These are phyloP conservation scores for Aspidoscelis tigris DNA, from an alignment of 2,113 vertebrate species.

Conservation along the genomic window DNA sequence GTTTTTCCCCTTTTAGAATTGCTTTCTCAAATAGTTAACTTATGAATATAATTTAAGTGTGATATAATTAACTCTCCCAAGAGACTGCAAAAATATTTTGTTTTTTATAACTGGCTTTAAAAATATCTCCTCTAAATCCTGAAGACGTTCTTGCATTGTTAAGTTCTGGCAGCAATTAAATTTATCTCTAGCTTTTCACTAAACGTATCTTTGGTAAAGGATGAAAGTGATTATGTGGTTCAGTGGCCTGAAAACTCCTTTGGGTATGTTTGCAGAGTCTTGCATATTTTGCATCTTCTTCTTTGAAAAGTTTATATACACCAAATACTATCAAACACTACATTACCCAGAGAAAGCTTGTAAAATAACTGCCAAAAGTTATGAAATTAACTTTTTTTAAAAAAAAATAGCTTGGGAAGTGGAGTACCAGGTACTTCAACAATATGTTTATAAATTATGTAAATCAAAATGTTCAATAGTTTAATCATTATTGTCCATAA, in stretches of 20 bases:
- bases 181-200: slow-evolving; percentile 63
- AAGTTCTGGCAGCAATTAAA: slow-evolving; percentile 62
- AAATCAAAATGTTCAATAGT: neutral
- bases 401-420: neutral
- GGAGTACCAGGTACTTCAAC: neutral
- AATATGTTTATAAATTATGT: neutral
- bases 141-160: slow-evolving; percentile 63
- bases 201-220: slow-evolving; percentile 57
- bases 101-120: slow-evolving; percentile 50
- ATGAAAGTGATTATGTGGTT: slow-evolving; percentile 73
- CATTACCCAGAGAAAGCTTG: slow-evolving; percentile 33
- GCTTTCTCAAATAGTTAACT: slow-evolving; percentile 55
- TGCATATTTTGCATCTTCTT: slow-evolving; percentile 56
- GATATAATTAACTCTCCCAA: slow-evolving; percentile 46
- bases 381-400: slow-evolving; percentile 12
- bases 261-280: slow-evolving; percentile 59
- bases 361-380: slow-evolving; percentile 34
- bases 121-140: slow-evolving; percentile 66
- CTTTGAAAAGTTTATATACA: slow-evolving; percentile 58
- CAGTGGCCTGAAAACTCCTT: slow-evolving; percentile 70
- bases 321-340: slow-evolving; percentile 41
- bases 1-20: slow-evolving; percentile 53
- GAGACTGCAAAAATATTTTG: slow-evolving; percentile 28
- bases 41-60: slow-evolving; percentile 35
- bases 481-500: neutral